A percentile compares a stretch with the other conserved stretches of the same genome.
phyloP scores from a whole-genome alignment of 2,888 invertebrate genomes.

The Capitulum mitella region DNA sequence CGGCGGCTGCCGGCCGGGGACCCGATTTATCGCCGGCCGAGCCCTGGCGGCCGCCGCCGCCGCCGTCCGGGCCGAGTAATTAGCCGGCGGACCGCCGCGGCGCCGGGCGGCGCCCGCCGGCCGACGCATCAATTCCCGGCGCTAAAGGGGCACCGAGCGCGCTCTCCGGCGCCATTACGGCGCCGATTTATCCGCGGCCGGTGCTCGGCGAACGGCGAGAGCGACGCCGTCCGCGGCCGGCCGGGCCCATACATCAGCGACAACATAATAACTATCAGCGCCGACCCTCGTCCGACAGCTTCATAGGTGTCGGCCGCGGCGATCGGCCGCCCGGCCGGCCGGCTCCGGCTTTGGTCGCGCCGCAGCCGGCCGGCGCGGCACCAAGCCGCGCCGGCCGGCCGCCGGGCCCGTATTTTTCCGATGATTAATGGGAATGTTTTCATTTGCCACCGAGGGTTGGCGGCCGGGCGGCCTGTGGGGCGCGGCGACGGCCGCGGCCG shows the following conservation, averaged over 20 bases:
- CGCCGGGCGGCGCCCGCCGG: background rate
- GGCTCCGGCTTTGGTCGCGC: background rate
- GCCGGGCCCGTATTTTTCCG: conserved; percentile 7
- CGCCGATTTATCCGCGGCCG: background rate
- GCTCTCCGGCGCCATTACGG: background rate
- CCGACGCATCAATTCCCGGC: background rate
- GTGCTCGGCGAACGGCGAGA: background rate
- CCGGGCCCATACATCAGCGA: background rate
- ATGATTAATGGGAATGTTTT: conserved; percentile 23
- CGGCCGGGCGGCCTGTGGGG: background rate
- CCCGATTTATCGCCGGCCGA: background rate
- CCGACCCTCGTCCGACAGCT: background rate
- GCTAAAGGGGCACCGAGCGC: background rate
- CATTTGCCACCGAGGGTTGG: background rate
- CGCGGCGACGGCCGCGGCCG: background rate
- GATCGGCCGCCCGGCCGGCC: background rate
- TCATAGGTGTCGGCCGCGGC: conserved; percentile 6
- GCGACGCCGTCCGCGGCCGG: background rate
- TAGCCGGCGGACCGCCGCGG: background rate
- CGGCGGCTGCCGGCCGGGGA: background rate
- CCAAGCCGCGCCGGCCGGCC: background rate
- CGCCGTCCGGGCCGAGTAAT: background rate
- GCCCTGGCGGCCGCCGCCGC: background rate
- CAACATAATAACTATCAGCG: conserved; percentile 14
- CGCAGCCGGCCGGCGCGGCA: too few species aligned